phyloP scores from a whole-genome alignment of 2,888 invertebrate genomes.

The Eumacrocentrus americanus region DNA sequence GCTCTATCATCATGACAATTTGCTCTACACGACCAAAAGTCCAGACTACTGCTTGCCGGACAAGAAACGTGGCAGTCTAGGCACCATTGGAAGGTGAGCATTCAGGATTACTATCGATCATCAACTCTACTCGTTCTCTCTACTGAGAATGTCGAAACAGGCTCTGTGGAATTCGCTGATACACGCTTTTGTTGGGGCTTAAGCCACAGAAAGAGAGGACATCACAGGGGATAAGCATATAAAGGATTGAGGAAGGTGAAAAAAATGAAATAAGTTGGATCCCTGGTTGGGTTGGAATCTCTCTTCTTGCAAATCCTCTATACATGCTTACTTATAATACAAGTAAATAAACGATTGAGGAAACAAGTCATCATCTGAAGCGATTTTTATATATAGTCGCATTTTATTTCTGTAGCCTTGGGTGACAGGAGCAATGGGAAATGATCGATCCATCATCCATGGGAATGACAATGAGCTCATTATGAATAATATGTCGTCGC shows the following conservation, averaged over 20 bases:
- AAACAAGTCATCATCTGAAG: no score
- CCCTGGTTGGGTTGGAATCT: no score
- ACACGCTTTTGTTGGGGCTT: conserved; percentile 18
- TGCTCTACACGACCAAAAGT: conserved; percentile 79
- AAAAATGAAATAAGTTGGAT: conserved; percentile 2
- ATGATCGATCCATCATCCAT: conserved; percentile 33
- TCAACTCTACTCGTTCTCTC: no score
- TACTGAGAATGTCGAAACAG: no score
- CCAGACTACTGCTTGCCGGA: conserved; percentile 85
- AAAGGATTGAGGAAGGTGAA: conserved; percentile 11
- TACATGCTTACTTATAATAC: no score
- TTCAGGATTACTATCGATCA: conserved; percentile 17
- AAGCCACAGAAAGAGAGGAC: not conserved
- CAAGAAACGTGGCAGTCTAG: conserved; percentile 74
- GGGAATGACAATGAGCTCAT: conserved; percentile 37
- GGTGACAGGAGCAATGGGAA: not conserved
- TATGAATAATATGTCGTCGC: conserved; percentile 26
- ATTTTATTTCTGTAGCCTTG: not conserved
- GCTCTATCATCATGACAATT: conserved; percentile 64
- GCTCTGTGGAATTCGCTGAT: conserved; percentile 33
- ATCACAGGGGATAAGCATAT: conserved; percentile 13
- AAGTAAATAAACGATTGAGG: conserved; percentile 2
- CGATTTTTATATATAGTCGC: not conserved
- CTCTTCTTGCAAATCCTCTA: not conserved
- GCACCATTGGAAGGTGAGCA: conserved; percentile 77